Conservation (phyloP, 2,888 invertebrate species). For the Drosophila anomelani region DNA sequence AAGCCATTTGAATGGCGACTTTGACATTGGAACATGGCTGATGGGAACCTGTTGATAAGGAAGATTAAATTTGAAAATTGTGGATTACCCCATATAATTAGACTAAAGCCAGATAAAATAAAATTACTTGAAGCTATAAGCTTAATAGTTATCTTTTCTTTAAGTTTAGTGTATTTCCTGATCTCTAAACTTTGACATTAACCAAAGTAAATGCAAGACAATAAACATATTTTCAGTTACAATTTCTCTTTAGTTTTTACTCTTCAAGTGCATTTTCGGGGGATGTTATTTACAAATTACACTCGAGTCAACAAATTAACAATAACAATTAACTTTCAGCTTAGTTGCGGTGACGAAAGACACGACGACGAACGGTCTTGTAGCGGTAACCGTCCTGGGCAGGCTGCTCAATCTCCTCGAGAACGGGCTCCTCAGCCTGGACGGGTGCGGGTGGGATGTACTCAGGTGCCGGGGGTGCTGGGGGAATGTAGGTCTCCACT, state of each 20-base stretch:
- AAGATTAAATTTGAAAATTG: conserved; percentile 7
- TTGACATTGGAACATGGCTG: conserved; percentile 39
- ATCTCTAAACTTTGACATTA: conserved; percentile 53
- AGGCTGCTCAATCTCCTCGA: conserved; percentile 69
- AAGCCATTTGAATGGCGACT: conserved; percentile 24
- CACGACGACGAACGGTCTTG: conserved; percentile 76
- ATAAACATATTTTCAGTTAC: conserved; percentile 19
- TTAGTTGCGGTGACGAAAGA: conserved; percentile 72
- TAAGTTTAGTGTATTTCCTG: conserved; percentile 51
- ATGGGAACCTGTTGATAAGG: conserved; percentile 37
- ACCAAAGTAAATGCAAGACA: conserved; percentile 65
- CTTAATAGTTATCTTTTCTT: not conserved
- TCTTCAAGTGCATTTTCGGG: conserved; percentile 39
- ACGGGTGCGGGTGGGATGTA: conserved; percentile 59
- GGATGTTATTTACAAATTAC: conserved; percentile 25
- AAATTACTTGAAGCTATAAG: not conserved
- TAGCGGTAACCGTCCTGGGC: conserved; percentile 74
- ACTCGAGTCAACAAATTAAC: conserved; percentile 60
- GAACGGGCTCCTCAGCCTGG: conserved; percentile 52
- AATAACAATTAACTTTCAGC: conserved; percentile 49
- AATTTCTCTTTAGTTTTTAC: conserved; percentile 41
- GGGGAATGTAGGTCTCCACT: conserved; percentile 52
- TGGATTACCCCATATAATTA: not conserved
- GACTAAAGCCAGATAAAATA: not conserved
- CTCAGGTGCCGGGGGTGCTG: conserved; percentile 59